Base-by-base conservation (phyloP, 2,113 vertebrate genomes). In the Nothocercus julius region DNA sequence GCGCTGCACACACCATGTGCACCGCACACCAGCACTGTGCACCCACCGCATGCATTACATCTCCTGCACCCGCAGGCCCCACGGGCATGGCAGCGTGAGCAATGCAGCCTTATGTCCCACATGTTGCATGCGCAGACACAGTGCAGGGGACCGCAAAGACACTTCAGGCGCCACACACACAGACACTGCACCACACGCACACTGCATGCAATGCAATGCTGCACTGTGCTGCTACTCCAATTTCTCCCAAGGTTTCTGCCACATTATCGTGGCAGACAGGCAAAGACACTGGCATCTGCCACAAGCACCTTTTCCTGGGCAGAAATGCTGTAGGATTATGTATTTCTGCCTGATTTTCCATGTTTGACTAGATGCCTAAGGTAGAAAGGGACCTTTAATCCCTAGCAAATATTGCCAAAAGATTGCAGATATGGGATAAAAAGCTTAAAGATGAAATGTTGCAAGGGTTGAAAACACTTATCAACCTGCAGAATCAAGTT, bases 391-490 rank as follows among this genome's bases (percentile, higher is more conserved):
- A 68, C 58, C 62, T 51, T 91, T 97, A 96, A 97, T 96, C 95
- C 92, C 18, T 42, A 13, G 75, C 54, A 90, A 89, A 82, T 59
- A 59, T 83, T 25, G 40, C 88, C 42, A 92, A 91, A 96, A 92
- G 93, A 90, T 93, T 92, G 91, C 92, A 74, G 85, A 69, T 51
- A 47, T 62, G 2, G 22, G 91, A 93, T 95, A 87, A 96, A 96
- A 94, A 92, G 90, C 95, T 97, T 95, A 95, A 87, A 86, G 78
- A 78, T 61, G 74, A 90, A 87, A 64, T 0, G 2, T 59, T 81
- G 58, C 1, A 1, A 86, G 85, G 92, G 69, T 44, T 86, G 85
- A 90, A 95, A 87, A 87, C 6, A 51, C 83, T 90, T 73, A 27
- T 87, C 54, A 88, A 44, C 1, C 0, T n/a, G 59, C 40, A 80